Evolutionary conservation across 2,888 invertebrate genomes (phyloP), one percentile per base, ranked within the genome.

Genomic region (Carabus problematicus): DNA sequence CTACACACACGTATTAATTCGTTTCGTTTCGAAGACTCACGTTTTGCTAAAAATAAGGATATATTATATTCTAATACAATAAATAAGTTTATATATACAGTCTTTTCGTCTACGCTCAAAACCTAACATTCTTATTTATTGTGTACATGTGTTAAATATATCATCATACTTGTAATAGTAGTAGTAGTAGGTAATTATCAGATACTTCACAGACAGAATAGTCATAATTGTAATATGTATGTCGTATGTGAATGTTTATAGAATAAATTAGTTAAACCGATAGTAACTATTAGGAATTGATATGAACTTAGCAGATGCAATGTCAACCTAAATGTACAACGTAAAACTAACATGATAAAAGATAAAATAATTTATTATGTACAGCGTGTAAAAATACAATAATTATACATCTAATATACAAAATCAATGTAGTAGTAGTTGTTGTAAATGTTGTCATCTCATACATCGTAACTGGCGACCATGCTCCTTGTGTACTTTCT

Each of bases 61-160:
- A 56, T 69, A 69, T 68, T 61, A 54, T 62, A 62, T 19, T 62
- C 61, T 62, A 61, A 62, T 69, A 62, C 40, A 62, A 69, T 69
- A 69, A 69, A 69, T 69, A 62, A 54, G 62, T 62, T 68, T 74
- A 72, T 76, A 76, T 77, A 70, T 78, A 79, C 79, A 78, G 76
- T 77, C 77, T 75, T 77, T 75, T 74, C 69, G 70, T 63, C 77
- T 77, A 78, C 76, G 75, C 76, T 77, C 76, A 69, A 69, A 69
- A 61, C 29, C 18, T 55, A 55, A 55, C 45, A 45, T 61, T 54
- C 52, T 66, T 59, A 18, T 56, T 56, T 56, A 56, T 56, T 56
- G 56, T 56, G 29, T 56, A 52, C 52, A 52, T 29, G 18, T 54
- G 11, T n/a, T 54, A 19, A 56, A 29, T 12, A 40, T 45, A 12